Conservation (phyloP, 1,140 invertebrate species). For the Stegodyphus mimosarum region DNA sequence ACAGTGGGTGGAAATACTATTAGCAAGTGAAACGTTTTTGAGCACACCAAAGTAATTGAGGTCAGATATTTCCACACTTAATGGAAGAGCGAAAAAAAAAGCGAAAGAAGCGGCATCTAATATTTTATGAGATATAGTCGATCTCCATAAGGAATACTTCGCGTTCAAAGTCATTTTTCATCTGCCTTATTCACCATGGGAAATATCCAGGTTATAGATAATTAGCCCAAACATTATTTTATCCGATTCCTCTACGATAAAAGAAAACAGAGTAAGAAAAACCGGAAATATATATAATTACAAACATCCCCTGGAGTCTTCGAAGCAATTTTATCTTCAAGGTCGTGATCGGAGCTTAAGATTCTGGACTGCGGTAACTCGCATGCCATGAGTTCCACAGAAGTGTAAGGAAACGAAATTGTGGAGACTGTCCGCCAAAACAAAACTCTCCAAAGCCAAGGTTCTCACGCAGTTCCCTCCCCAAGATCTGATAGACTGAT, state of each 20-base stretch:
- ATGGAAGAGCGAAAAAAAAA: too few species aligned
- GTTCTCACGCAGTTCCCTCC: conserved; percentile 31
- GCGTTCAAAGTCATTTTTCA: conserved; percentile 14
- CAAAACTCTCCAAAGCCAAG: conserved; percentile 24
- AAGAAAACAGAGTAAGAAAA: conserved; percentile 27
- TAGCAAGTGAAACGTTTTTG: too few species aligned
- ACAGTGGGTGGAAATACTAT: too few species aligned
- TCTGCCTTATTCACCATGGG: conserved; percentile 6
- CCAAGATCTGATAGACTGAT: conserved; percentile 43
- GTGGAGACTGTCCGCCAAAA: conserved; percentile 3
- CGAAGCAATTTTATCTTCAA: conserved; percentile 9
- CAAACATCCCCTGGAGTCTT: neutral
- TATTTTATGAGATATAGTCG: too few species aligned
- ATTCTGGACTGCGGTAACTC: neutral
- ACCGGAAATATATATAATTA: conserved; percentile 22
- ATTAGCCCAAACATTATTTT: conserved; percentile 27
- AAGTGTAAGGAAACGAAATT: conserved; percentile 13
- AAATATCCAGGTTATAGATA: conserved; percentile 31
- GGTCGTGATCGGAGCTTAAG: neutral
- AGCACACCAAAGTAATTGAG: too few species aligned
- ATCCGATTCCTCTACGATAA: conserved; percentile 5
- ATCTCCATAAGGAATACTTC: too few species aligned
- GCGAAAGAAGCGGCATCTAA: too few species aligned
- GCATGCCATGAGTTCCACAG: neutral
- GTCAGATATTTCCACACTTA: too few species aligned